Conservation (phyloP, 2,113 vertebrate species). For the Turdus rufiventris region DNA sequence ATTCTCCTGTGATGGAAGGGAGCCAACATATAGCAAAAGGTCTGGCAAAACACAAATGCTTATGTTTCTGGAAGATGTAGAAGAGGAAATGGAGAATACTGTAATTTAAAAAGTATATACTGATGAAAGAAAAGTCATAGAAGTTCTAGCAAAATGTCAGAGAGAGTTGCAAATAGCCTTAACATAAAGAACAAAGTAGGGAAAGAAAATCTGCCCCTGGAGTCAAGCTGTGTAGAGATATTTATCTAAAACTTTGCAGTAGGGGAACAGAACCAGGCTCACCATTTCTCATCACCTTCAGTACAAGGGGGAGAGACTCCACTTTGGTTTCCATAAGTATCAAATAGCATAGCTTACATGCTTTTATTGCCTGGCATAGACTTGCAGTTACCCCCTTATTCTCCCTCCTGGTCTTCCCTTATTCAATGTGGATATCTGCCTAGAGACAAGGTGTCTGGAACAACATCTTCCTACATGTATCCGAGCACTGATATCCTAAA, state of each 20-base stretch:
- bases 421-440: neutral
- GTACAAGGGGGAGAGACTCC: neutral
- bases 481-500: neutral
- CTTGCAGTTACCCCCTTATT: neutral
- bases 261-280: neutral
- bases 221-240: neutral
- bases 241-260: neutral
- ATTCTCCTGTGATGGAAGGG: neutral
- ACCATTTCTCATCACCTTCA: neutral
- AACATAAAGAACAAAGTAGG: neutral
- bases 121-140: neutral
- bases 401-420: neutral
- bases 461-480: rapidly evolving
- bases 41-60: neutral
- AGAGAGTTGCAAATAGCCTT: neutral
- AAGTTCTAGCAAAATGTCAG: neutral
- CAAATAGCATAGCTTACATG: neutral
- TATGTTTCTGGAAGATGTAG: neutral
- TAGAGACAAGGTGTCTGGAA: neutral
- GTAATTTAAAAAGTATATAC: neutral
- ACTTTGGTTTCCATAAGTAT: neutral
- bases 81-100: neutral
- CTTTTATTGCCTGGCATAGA: neutral
- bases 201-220: neutral
- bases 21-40: neutral